Percentiles rank a stretch among this genome's conserved stretches.
Evolutionary conservation across 2,797 vertebrate species (phyloP).

Genomic region (Molothrus ater): DNA sequence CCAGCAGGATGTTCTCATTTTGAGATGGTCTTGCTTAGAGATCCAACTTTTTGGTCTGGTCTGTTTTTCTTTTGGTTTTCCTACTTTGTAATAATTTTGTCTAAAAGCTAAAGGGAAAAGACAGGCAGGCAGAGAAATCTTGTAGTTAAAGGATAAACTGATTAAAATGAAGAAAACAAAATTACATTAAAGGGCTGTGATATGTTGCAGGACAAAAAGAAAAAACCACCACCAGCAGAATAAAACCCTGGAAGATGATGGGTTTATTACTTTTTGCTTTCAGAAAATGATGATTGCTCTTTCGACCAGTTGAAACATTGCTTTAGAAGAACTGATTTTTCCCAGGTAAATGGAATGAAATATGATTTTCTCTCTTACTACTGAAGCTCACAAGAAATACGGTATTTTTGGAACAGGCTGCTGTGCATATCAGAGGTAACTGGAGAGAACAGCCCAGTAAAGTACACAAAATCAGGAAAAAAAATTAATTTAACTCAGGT

Average conservation of each 20-base stretch:
- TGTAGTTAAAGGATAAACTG: slow-evolving; percentile 29
- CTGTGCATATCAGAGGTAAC: background rate
- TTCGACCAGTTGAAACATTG: background rate
- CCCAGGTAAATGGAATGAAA: background rate
- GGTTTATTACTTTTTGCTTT: background rate
- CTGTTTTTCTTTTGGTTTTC: background rate
- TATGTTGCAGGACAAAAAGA: slow-evolving; percentile 3
- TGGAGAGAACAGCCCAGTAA: background rate
- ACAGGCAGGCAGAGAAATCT: background rate
- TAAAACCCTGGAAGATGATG: background rate
- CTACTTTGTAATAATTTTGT: slow-evolving; percentile 19
- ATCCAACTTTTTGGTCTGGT: background rate
- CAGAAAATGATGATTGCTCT: background rate
- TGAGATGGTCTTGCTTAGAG: background rate
- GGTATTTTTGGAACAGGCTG: background rate
- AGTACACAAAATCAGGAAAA: background rate
- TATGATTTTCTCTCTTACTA: background rate
- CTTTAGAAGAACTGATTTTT: background rate
- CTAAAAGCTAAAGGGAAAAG: slow-evolving; percentile 30
- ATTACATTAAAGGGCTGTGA: slow-evolving; percentile 29
- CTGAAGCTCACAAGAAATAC: background rate
- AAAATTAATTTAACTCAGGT: background rate
- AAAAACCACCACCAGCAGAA: background rate
- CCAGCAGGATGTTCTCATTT: background rate
- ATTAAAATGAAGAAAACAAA: slow-evolving; percentile 34